phyloP scores from a whole-genome alignment of 2,888 invertebrate genomes.

The Noctua pronuba region DNA sequence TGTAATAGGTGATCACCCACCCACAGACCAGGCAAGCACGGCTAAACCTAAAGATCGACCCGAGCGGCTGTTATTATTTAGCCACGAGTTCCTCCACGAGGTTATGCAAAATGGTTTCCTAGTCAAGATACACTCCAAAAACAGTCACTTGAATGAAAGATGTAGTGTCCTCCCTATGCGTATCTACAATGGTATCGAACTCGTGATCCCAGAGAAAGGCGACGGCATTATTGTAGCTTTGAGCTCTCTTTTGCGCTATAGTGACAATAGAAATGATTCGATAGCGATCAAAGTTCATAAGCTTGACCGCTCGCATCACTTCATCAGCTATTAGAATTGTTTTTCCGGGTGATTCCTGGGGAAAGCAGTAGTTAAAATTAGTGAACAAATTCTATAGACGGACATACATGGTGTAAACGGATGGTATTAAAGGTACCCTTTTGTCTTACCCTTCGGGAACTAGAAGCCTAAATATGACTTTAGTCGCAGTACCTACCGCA shows the following conservation, averaged over 20 bases:
- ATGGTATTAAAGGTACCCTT: neutral
- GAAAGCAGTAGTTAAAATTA: neutral
- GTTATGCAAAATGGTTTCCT: slow-evolving; percentile 29
- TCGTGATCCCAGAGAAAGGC: slow-evolving; percentile 83
- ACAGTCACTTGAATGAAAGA: slow-evolving; percentile 83
- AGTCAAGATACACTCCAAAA: slow-evolving; percentile 84
- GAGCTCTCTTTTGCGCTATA: slow-evolving; percentile 81
- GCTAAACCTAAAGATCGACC: too few species aligned
- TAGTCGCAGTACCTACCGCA: slow-evolving; percentile 69
- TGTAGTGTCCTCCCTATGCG: slow-evolving; percentile 72
- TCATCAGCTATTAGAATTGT: slow-evolving; percentile 79
- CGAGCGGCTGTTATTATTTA: too few species aligned
- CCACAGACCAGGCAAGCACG: too few species aligned
- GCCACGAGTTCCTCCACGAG: too few species aligned
- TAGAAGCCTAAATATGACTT: neutral
- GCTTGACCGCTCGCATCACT: slow-evolving; percentile 78
- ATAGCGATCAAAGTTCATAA: slow-evolving; percentile 80
- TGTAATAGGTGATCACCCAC: too few species aligned
- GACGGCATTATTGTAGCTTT: slow-evolving; percentile 84
- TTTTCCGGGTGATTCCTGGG: slow-evolving; percentile 73
- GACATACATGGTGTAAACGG: neutral
- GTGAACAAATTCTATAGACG: neutral
- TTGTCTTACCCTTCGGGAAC: neutral
- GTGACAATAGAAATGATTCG: slow-evolving; percentile 81
- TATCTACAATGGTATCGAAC: slow-evolving; percentile 77